Conservation (phyloP, 2,113 vertebrate genomes). For the Gymnogyps californianus region DNA sequence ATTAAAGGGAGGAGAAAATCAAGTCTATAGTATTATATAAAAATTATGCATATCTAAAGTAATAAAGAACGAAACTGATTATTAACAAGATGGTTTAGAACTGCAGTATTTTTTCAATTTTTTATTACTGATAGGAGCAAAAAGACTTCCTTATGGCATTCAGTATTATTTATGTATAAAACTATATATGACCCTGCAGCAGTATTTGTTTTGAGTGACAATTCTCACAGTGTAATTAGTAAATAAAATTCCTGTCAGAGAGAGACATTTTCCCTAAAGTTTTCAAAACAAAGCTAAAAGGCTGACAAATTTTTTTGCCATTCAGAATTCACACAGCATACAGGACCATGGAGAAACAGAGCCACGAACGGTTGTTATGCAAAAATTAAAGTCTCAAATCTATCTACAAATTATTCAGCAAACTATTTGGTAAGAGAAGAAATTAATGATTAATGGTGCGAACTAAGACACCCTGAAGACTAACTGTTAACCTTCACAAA, state of each 20-base stretch:
- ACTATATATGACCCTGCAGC: background rate
- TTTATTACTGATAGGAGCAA: background rate
- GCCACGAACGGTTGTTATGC: fast-evolving
- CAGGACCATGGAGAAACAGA: background rate
- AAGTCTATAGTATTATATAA: background rate
- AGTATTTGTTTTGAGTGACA: background rate
- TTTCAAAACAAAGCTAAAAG: background rate
- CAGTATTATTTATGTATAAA: background rate
- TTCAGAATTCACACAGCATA: background rate
- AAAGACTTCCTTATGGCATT: background rate
- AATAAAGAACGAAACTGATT: background rate
- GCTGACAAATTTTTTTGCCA: background rate
- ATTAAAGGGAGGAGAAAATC: background rate
- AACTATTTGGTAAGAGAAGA: background rate
- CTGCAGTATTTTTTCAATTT: background rate
- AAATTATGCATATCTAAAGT: background rate
- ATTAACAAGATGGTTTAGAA: background rate
- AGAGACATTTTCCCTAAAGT: background rate
- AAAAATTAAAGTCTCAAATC: background rate
- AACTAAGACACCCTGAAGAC: background rate
- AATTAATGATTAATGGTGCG: fast-evolving
- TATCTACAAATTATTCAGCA: background rate
- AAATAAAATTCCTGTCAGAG: background rate
- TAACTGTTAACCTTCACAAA: background rate
- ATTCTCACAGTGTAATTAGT: background rate